Conservation (phyloP, 1,140 invertebrate genomes). For the Stegodyphus dumicola region DNA sequence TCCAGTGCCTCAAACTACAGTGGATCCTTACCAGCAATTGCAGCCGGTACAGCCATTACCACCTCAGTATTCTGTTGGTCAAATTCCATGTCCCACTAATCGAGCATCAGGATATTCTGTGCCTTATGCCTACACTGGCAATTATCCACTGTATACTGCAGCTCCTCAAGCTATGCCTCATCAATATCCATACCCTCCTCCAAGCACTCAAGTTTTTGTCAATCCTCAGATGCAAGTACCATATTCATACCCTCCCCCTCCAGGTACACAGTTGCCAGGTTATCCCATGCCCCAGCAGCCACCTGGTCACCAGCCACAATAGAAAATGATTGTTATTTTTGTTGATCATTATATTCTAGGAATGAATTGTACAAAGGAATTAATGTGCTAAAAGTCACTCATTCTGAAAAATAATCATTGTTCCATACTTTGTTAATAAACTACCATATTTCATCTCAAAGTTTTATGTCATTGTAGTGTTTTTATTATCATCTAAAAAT, state of each 20-base stretch:
- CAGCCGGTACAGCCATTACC: conserved; percentile 21
- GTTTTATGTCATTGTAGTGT: no score
- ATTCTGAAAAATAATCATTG: conserved; percentile 13
- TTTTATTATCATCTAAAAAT: no score
- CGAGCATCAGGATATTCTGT: conserved; percentile 43
- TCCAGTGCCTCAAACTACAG: background rate
- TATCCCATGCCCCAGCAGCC: conserved; percentile 47
- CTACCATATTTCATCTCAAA: conserved; percentile 21
- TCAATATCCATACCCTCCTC: conserved; percentile 36
- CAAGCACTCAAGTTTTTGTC: conserved; percentile 16
- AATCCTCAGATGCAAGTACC: conserved; percentile 28
- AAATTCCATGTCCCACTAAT: background rate
- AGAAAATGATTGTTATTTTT: background rate
- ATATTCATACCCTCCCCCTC: conserved; percentile 29
- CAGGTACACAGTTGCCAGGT: conserved; percentile 27
- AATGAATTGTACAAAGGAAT: conserved; percentile 1
- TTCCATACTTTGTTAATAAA: conserved; percentile 33
- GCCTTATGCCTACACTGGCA: conserved; percentile 57
- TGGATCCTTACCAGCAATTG: conserved; percentile 44
- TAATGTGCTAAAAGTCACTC: background rate
- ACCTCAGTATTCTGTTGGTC: conserved; percentile 26
- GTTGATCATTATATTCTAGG: background rate
- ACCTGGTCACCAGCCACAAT: conserved; percentile 25
- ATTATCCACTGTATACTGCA: conserved; percentile 48
- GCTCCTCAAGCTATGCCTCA: conserved; percentile 20